These are phyloP conservation scores for Macquaria ambigua DNA, from an alignment of 2,113 vertebrate species.

Conservation along the genomic window DNA sequence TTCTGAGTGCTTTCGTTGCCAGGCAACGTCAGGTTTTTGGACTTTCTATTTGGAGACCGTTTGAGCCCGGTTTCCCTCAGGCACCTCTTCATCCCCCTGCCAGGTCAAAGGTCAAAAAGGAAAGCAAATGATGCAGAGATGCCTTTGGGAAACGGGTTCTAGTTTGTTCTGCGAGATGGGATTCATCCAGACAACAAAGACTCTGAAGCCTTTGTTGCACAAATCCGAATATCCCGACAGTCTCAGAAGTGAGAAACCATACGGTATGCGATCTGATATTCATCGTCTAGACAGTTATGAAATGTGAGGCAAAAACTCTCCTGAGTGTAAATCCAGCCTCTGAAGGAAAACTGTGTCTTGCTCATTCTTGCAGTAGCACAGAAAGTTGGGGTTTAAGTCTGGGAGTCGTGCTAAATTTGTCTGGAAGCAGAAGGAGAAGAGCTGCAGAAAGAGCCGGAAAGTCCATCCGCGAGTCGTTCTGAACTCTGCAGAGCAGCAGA, in stretches of 20 bases:
- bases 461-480: conserved; percentile 23
- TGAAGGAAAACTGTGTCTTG: conserved; percentile 18
- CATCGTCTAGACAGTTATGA: conserved; percentile 21
- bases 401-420: conserved; percentile 29
- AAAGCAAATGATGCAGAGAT: conserved; percentile 23
- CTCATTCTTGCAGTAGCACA: conserved; percentile 7
- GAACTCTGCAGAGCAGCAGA: conserved; percentile 63
- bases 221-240: conserved; percentile 35
- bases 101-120: conserved; percentile 32
- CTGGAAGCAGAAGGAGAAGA: background rate
- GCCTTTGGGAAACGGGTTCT: background rate
- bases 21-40: conserved; percentile 22
- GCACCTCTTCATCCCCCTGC: conserved; percentile 44
- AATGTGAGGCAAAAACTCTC: conserved; percentile 2
- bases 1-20: conserved; percentile 25
- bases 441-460: conserved; percentile 18
- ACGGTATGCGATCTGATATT: conserved; percentile 9
- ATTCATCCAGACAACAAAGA: conserved; percentile 59
- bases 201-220: conserved; percentile 43
- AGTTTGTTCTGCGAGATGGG: conserved; percentile 8
- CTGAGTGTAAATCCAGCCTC: conserved; percentile 1
- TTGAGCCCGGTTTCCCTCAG: background rate
- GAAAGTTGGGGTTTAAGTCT: conserved; percentile 14
- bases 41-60: conserved; percentile 19
- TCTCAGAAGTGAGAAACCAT: conserved; percentile 28